These are phyloP conservation scores for Azemiops feae DNA, from an alignment of 2,113 vertebrate species.

Conservation along the genomic window DNA sequence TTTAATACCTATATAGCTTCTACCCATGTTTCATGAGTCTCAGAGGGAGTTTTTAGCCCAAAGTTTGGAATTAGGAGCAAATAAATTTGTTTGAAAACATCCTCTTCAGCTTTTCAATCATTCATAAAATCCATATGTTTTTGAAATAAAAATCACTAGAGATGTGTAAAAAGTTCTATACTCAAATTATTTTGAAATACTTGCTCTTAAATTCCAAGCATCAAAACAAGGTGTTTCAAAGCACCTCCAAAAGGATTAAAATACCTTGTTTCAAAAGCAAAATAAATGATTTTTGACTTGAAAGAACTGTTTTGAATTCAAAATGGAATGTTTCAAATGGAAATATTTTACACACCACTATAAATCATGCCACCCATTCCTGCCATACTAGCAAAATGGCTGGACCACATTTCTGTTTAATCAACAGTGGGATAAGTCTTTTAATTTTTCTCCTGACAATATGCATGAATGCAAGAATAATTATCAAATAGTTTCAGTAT, in stretches of 20 bases:
- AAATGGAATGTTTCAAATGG: not conserved
- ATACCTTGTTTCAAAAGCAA: not conserved
- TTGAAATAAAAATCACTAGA: not conserved
- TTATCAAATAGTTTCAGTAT: conserved; percentile 26
- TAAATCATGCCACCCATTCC: not conserved
- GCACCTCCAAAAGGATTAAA: not conserved
- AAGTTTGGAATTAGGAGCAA: not conserved
- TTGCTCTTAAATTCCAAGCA: not conserved
- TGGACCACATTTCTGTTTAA: not conserved
- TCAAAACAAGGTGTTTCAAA: not conserved
- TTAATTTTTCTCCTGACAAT: conserved; percentile 13
- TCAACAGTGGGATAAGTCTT: not conserved
- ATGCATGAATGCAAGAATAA: conserved; percentile 4
- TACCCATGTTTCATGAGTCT: not conserved
- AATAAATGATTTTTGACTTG: not conserved
- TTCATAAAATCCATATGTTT: not conserved
- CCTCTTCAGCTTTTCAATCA: not conserved
- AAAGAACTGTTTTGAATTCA: not conserved
- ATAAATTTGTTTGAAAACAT: not conserved
- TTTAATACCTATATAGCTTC: not conserved
- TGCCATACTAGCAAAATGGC: not conserved
- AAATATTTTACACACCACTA: not conserved
- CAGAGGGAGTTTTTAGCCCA: not conserved
- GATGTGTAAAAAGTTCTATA: not conserved
- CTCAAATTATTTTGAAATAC: not conserved